Evolutionary conservation across 2,797 vertebrate genomes (phyloP).

Genomic region (Molossus molossus): DNA sequence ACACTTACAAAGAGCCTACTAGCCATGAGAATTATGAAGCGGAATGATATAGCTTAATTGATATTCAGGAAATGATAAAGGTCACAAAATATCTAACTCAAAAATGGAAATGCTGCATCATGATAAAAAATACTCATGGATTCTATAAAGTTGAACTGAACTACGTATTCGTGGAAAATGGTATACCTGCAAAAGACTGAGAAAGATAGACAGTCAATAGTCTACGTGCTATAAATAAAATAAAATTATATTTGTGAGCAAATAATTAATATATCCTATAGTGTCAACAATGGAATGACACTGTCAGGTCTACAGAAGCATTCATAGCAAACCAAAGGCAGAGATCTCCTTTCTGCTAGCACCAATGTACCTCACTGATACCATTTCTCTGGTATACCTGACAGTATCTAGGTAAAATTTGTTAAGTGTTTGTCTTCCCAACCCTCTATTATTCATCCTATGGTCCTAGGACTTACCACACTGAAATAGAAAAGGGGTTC

Average conservation of each 20-base stretch:
- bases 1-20: not conserved
- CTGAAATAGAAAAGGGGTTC: not conserved
- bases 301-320: not conserved
- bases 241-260: not conserved
- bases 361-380: not conserved
- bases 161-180: not conserved
- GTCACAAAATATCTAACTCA: not conserved
- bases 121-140: not conserved
- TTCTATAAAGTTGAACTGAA: not conserved
- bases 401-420: not conserved
- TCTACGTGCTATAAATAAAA: not conserved
- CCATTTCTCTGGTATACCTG: not conserved
- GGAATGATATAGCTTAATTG: conserved; percentile 4
- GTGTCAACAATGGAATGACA: not conserved
- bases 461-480: not conserved
- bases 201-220: not conserved
- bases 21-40: not conserved
- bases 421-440: not conserved
- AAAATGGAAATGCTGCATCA: conserved; percentile 18
- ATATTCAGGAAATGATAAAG: conserved; percentile 3
- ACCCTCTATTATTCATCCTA: not conserved
- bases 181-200: not conserved
- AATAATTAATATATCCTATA: not conserved
- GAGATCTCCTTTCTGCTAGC: not conserved
- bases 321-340: not conserved